Percentiles rank a stretch among this genome's conserved stretches.
phyloP scores from a whole-genome alignment of 2,888 invertebrate species.

The Dione juno region DNA sequence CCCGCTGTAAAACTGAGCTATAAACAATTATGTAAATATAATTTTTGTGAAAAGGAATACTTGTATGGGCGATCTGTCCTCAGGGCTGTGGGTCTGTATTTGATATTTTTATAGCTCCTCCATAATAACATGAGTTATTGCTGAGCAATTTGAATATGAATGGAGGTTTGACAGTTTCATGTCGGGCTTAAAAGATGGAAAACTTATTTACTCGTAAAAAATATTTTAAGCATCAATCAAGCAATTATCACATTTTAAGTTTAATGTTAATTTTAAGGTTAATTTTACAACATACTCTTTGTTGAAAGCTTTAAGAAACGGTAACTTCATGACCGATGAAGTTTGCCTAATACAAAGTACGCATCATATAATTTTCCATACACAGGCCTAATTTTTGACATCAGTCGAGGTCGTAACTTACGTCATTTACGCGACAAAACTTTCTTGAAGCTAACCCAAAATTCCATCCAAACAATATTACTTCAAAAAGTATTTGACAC shows the following conservation, averaged over 20 bases:
- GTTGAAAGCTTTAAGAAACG: too few relatives aligned
- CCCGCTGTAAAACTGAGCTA: not conserved
- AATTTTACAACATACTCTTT: not conserved
- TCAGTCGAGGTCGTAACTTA: conserved; percentile 63
- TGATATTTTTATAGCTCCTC: conserved; percentile 78
- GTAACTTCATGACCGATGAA: too few relatives aligned
- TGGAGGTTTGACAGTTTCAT: conserved; percentile 71
- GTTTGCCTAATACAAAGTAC: conserved; percentile 46
- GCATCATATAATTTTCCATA: conserved; percentile 59
- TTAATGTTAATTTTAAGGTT: not conserved
- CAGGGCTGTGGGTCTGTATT: conserved; percentile 62
- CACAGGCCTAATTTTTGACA: conserved; percentile 60
- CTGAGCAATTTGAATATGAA: conserved; percentile 75
- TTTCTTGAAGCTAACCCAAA: conserved; percentile 53
- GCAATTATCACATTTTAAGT: not conserved
- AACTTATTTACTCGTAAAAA: conserved; percentile 41
- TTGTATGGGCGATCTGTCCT: conserved; percentile 32
- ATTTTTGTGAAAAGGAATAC: conserved; percentile 17
- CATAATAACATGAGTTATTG: conserved; percentile 77
- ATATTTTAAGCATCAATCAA: too few relatives aligned
- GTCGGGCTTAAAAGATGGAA: conserved; percentile 57
- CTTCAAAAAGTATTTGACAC: conserved; percentile 61
- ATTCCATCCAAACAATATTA: conserved; percentile 56
- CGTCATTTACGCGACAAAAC: conserved; percentile 60
- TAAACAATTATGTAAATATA: conserved; percentile 22